Percentiles rank a stretch among this genome's conserved stretches.
Conservation (phyloP, 2,797 vertebrate species). For the Labroides dimidiatus region DNA sequence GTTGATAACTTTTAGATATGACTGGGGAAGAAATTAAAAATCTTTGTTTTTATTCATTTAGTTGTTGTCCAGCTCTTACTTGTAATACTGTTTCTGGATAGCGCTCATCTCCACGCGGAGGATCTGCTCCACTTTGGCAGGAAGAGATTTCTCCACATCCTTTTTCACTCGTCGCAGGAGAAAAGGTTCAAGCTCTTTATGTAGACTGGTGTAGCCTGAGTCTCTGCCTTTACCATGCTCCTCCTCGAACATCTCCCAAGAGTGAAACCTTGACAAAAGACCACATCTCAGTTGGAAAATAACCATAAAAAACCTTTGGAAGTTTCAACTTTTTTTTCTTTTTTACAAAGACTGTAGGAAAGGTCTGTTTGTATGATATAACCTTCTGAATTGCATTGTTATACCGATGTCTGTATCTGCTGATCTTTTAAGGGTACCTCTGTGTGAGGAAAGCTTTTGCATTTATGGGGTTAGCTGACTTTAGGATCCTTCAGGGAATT, state of each 20-base stretch:
- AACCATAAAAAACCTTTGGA: neutral
- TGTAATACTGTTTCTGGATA: conserved; percentile 93
- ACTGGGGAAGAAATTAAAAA: no score
- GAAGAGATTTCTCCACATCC: conserved; percentile 98
- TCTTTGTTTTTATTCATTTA: no score
- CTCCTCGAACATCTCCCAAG: conserved; percentile 98
- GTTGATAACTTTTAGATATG: no score
- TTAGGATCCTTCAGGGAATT: no score
- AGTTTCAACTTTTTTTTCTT: no score
- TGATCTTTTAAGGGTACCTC: no score
- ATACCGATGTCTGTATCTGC: no score
- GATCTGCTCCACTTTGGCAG: conserved; percentile 99
- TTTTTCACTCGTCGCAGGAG: conserved; percentile 97
- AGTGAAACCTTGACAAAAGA: conserved; percentile 89
- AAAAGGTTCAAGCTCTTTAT: conserved; percentile 98
- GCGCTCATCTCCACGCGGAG: conserved; percentile 98
- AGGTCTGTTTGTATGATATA: no score
- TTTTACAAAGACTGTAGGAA: no score
- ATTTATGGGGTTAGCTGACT: no score
- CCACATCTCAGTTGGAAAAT: neutral
- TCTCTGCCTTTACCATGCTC: conserved; percentile 98
- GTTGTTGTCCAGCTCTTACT: conserved; percentile 67
- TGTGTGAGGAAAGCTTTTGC: no score
- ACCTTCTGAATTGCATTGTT: no score
- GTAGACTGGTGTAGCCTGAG: conserved; percentile 96